phyloP scores from a whole-genome alignment of 2,797 vertebrate species.

The Poecilia velifera region DNA sequence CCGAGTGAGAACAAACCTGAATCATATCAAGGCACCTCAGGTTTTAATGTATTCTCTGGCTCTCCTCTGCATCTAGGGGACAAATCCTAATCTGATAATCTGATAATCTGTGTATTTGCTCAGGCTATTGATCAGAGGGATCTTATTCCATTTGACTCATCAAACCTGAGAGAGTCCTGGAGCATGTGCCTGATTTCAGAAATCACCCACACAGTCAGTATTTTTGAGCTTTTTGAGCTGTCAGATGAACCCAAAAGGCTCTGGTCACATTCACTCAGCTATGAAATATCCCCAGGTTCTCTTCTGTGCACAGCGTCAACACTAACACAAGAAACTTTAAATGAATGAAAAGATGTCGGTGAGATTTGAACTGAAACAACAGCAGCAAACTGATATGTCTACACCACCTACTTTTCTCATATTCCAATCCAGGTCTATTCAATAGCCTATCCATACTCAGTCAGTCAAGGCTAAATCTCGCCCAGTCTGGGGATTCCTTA shows the following conservation, averaged over 20 bases:
- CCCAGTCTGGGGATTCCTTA: conserved; percentile 77
- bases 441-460: conserved; percentile 38
- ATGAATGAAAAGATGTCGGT: conserved; percentile 61
- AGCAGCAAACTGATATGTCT: conserved; percentile 14
- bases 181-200: conserved; percentile 21
- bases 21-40: conserved; percentile 67
- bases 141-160: conserved; percentile 77
- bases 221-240: conserved; percentile 64
- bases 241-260: conserved; percentile 64
- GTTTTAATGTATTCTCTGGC: conserved; percentile 75
- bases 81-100: conserved; percentile 80
- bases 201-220: conserved; percentile 56
- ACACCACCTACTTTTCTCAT: conserved; percentile 27
- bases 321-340: conserved; percentile 61
- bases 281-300: conserved; percentile 78
- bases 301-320: conserved; percentile 64
- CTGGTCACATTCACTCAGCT: conserved; percentile 74
- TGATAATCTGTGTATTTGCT: conserved; percentile 81
- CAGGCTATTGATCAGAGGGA: conserved; percentile 74
- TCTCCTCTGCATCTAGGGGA: conserved; percentile 63
- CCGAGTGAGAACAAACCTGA: conserved; percentile 61
- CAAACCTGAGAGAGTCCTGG: conserved; percentile 66
- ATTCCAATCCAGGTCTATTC: conserved; percentile 32
- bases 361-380: background rate
- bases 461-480: conserved; percentile 78